These are phyloP conservation scores for Premnoplex brunnescens DNA, from an alignment of 2,797 vertebrate species.

Conservation along the genomic window DNA sequence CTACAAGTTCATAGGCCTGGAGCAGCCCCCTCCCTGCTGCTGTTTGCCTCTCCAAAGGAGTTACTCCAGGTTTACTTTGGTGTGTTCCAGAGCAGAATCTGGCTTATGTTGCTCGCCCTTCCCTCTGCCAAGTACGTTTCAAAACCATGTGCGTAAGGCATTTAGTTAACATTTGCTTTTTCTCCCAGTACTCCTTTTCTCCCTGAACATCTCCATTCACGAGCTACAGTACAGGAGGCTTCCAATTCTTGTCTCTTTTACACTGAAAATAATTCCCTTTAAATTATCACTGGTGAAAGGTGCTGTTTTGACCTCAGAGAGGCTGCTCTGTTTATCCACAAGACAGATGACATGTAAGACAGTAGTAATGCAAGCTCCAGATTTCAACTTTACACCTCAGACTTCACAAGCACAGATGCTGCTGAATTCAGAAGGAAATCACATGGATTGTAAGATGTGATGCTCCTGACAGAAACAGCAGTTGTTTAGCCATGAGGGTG, in stretches of 20 bases:
- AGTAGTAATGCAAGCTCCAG: constrained; percentile 31
- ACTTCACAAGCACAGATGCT: constrained; percentile 1
- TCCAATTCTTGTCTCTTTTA: constrained; percentile 34
- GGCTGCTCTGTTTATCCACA: constrained; percentile 17
- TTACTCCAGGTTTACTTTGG: constrained; percentile 47
- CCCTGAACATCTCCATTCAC: constrained; percentile 56
- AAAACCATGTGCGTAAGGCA: constrained; percentile 34
- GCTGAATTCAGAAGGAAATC: neutral
- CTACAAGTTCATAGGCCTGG: neutral
- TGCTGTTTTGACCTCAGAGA: neutral
- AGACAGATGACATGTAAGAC: constrained; percentile 18
- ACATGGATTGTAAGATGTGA: rapidly evolving
- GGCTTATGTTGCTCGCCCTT: constrained; percentile 22
- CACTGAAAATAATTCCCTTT: neutral
- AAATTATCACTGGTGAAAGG: constrained; percentile 43
- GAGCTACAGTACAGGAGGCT: neutral
- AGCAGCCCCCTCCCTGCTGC: neutral
- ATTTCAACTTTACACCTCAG: constrained; percentile 23
- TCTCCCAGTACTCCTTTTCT: constrained; percentile 34
- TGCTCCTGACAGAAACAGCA: neutral
- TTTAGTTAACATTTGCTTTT: constrained; percentile 63
- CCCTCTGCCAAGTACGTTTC: constrained; percentile 54
- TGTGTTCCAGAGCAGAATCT: constrained; percentile 53
- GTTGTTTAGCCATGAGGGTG: neutral
- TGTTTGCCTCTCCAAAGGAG: constrained; percentile 4